Base-by-base conservation (phyloP, 2,113 vertebrate species). In the Hiodon alosoides region DNA sequence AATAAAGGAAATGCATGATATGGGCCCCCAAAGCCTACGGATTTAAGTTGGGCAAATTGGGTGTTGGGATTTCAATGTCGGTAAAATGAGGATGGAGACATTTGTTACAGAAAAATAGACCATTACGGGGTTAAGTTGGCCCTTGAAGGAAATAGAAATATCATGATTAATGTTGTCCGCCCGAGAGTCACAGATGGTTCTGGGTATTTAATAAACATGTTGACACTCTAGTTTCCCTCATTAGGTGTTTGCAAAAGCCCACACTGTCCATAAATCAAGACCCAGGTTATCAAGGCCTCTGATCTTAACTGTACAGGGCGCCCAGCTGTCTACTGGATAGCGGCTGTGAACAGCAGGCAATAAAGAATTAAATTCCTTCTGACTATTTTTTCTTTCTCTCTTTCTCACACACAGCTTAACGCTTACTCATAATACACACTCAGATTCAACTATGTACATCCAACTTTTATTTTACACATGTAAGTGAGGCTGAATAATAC, bases 121-220 rank as follows among this genome's bases (percentile, higher is more conserved):
- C 64, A 66, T 66, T 66, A 66, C 48, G 64, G 64, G 31, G 64
- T 66, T 66, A 66, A 66, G 64, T 66, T 47, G 6, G 31, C 64
- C 64, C 55, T 60, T 31, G 50, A 50, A 71, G 84, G 88, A 91
- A 90, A 88, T 86, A 90, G 89, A 92, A 89, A 89, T 89, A 85
- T 89, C 50, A 78, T 85, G 90, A 89, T 89, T 92, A 91, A 89
- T 83, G 87, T 86, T 87, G 88, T 91, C 81, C 83, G 82, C 81
- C 55, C 64, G 82, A 31, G 31, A 50, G 0, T 90, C 89, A 92
- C 94, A 96, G 94, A 92, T 95, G 95, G 92, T 95, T 95, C 93
- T 89, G 88, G 91, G 92, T 93, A 95, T 96, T 95, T 98, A 97
- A 98, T 97, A 98, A 96, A 96, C 93, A 95, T 94, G 93, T 97